Percentiles rank a stretch among this genome's conserved stretches.
Conservation (phyloP, 2,888 invertebrate species). For the Cheilosia urbana region DNA sequence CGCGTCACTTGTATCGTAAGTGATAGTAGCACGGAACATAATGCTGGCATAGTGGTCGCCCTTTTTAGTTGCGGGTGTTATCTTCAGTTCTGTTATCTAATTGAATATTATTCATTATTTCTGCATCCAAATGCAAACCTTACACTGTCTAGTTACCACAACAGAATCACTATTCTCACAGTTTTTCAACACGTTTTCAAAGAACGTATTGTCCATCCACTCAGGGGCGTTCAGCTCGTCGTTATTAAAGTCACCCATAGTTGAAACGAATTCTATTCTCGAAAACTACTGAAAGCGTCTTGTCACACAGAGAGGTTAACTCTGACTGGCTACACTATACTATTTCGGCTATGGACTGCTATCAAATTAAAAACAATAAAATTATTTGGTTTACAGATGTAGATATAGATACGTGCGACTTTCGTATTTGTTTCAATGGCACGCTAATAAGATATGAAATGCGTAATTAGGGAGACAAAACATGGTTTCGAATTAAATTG, state of each 20-base stretch:
- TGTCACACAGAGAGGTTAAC: background rate
- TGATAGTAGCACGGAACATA: slow-evolving; percentile 77
- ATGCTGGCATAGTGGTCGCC: slow-evolving; percentile 79
- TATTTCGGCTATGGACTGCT: no score
- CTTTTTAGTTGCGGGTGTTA: slow-evolving; percentile 38
- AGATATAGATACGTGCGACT: no score
- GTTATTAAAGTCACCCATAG: slow-evolving; percentile 61
- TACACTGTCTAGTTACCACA: slow-evolving; percentile 3
- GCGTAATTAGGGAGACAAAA: no score
- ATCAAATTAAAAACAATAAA: no score
- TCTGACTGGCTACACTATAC: background rate
- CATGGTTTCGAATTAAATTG: no score
- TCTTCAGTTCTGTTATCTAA: slow-evolving; percentile 9
- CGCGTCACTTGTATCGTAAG: slow-evolving; percentile 5
- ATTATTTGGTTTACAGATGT: no score
- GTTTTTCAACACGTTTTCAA: slow-evolving; percentile 70
- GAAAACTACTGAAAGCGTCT: background rate
- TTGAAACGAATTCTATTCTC: background rate
- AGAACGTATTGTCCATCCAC: slow-evolving; percentile 77
- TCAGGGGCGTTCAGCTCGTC: slow-evolving; percentile 77
- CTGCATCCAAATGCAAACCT: no score
- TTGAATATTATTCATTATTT: background rate
- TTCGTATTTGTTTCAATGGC: no score
- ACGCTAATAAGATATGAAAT: no score
- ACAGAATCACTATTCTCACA: slow-evolving; percentile 56